Percentiles rank a stretch among this genome's conserved stretches.
Evolutionary conservation across 1,140 invertebrate genomes (phyloP).

Genomic region (Euura saliciscinereae): DNA sequence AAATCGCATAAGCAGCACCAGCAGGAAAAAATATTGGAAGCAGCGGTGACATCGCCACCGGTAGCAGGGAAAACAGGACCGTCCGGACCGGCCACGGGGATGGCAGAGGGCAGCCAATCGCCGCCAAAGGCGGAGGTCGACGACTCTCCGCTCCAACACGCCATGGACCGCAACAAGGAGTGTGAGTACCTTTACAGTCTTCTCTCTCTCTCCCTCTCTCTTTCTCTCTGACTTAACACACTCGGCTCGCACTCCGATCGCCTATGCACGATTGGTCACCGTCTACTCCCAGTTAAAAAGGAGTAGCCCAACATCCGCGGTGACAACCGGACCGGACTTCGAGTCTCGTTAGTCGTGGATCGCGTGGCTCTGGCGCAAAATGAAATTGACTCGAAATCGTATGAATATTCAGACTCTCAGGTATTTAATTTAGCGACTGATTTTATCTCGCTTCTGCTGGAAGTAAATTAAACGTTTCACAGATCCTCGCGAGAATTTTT

Average conservation of each 20-base stretch:
- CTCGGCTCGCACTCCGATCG: background rate
- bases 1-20: background rate
- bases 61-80: conserved; percentile 37
- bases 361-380: background rate
- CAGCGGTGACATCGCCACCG: conserved; percentile 34
- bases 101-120: conserved; percentile 74
- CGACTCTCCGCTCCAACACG: conserved; percentile 88
- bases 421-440: background rate
- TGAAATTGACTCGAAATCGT: background rate
- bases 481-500: too few species aligned
- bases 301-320: background rate
- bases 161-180: conserved; percentile 97
- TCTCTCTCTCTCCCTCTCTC: background rate
- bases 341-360: background rate
- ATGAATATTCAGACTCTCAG: background rate
- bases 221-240: conserved; percentile 9
- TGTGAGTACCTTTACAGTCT: conserved; percentile 71
- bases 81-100: conserved; percentile 60
- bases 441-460: background rate
- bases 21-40: conserved; percentile 44
- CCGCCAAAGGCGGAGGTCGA: conserved; percentile 92
- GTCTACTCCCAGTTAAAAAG: background rate
- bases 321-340: background rate
- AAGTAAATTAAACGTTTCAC: background rate
- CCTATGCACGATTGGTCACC: background rate